A percentile compares a stretch with the other conserved stretches of the same genome.
Evolutionary conservation across 2,113 vertebrate genomes (phyloP).

Genomic region (Channa maculata): DNA sequence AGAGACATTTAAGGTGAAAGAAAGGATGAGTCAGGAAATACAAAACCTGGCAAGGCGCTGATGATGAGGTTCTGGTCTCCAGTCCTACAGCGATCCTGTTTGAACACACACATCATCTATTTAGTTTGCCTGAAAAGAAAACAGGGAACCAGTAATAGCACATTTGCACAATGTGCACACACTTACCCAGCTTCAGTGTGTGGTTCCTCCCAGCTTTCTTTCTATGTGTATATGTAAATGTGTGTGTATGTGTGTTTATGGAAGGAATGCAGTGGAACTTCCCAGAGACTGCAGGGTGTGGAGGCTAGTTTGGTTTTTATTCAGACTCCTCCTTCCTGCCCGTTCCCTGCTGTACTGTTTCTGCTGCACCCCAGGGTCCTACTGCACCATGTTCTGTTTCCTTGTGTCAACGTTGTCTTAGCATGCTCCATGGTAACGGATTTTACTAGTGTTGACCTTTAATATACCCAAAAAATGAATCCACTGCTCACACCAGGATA

Average conservation of each 20-base stretch:
- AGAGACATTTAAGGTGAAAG: not conserved
- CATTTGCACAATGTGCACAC: conserved; percentile 10
- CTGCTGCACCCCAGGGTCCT: conserved; percentile 77
- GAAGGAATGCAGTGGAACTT: conserved; percentile 79
- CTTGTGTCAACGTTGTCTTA: no score
- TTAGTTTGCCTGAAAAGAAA: conserved; percentile 19
- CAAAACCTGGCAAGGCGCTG: conserved; percentile 56
- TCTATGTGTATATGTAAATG: not conserved
- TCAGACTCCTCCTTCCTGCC: conserved; percentile 65
- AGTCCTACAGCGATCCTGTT: conserved; percentile 56
- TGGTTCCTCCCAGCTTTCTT: conserved; percentile 29
- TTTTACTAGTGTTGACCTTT: not conserved
- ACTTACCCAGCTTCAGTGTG: conserved; percentile 52
- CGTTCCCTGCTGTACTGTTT: conserved; percentile 14
- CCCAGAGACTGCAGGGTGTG: conserved; percentile 77
- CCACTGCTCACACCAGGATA: not conserved
- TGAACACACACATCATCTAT: conserved; percentile 29
- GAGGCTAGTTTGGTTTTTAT: conserved; percentile 64
- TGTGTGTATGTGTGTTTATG: conserved; percentile 23
- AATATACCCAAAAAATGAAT: not conserved
- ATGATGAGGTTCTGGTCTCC: conserved; percentile 51
- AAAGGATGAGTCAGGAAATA: conserved; percentile 49
- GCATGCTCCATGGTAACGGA: not conserved
- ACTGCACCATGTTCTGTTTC: conserved; percentile 37
- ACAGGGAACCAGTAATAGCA: conserved; percentile 22